Conservation (phyloP, 2,888 invertebrate species). For the Diarsia mendica region DNA sequence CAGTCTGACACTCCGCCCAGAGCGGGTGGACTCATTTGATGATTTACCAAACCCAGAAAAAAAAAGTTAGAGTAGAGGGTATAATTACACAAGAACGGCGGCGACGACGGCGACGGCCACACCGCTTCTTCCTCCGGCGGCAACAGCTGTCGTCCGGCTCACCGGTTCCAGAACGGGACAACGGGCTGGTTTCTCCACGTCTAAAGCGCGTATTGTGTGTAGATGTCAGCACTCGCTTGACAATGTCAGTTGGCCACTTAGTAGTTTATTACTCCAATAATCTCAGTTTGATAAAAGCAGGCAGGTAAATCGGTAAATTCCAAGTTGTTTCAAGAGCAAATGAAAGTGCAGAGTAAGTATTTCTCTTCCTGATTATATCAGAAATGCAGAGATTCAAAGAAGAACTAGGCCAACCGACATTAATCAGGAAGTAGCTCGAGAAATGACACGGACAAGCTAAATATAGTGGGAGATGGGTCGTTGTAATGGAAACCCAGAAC, state of each 20-base stretch:
- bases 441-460: too few relatives aligned
- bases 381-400: background rate
- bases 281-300: background rate
- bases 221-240: background rate
- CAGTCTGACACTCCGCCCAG: too few relatives aligned
- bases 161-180: constrained; percentile 66
- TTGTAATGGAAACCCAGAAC: background rate
- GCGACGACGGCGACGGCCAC: constrained; percentile 19
- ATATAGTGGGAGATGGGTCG: background rate
- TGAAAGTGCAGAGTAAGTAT: background rate
- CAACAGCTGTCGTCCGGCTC: constrained; percentile 70
- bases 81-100: constrained; percentile 52
- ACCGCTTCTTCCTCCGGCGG: constrained; percentile 43
- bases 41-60: too few relatives aligned
- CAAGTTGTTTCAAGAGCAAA: too few relatives aligned
- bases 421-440: background rate
- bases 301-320: background rate
- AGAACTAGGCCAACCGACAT: background rate
- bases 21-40: too few relatives aligned
- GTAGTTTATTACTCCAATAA: background rate
- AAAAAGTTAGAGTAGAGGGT: background rate
- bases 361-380: background rate
- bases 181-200: background rate
- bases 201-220: too few relatives aligned
- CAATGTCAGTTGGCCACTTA: background rate